Evolutionary conservation across 2,797 vertebrate species (phyloP).

Genomic region (Catharus ustulatus): DNA sequence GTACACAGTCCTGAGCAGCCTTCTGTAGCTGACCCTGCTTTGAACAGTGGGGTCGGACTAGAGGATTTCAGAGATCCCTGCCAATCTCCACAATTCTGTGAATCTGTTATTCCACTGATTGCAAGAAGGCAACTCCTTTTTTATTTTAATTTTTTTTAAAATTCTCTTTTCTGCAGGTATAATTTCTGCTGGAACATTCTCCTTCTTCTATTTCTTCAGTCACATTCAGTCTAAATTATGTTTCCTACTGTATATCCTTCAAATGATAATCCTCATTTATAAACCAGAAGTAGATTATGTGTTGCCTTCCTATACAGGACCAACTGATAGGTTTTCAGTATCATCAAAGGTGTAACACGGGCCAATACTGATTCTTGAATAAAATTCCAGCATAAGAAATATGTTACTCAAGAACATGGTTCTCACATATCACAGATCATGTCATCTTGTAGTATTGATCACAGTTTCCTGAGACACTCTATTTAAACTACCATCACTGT

Average conservation of each 20-base stretch:
- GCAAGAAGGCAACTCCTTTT: neutral
- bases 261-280: neutral
- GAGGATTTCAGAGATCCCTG: neutral
- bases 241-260: neutral
- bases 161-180: neutral
- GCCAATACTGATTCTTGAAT: neutral
- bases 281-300: neutral
- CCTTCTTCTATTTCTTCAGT: neutral
- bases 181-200: neutral
- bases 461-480: neutral
- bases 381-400: neutral
- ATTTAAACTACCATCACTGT: neutral
- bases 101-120: neutral
- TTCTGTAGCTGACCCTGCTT: neutral
- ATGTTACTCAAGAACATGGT: neutral
- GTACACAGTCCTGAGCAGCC: neutral
- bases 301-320: neutral
- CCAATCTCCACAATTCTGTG: neutral
- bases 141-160: fast-evolving
- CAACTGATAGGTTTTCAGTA: neutral
- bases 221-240: neutral
- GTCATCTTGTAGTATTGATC: neutral
- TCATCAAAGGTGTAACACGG: neutral
- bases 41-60: neutral
- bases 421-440: neutral